Evolutionary conservation across 2,888 invertebrate genomes (phyloP).

Genomic region (Busseola fusca): DNA sequence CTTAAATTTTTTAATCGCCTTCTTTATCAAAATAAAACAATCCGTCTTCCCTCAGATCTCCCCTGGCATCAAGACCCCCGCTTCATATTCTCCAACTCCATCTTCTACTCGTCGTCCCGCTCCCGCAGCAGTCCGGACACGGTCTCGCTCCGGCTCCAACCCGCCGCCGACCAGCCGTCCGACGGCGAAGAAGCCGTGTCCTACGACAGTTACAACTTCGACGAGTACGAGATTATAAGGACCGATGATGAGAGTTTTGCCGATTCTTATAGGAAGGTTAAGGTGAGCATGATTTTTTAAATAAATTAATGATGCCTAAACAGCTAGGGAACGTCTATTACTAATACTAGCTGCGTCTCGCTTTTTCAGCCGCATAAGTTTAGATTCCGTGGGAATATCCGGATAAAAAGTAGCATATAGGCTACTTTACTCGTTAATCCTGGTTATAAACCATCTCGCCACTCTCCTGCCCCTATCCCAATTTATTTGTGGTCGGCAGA

Average conservation of each 20-base stretch:
- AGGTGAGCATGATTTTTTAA: slow-evolving; percentile 53
- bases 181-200: slow-evolving; percentile 81
- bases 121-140: slow-evolving; percentile 61
- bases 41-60: slow-evolving; percentile 71
- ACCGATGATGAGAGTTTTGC: slow-evolving; percentile 74
- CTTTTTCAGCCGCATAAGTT: too few relatives aligned
- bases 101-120: slow-evolving; percentile 72
- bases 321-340: too few relatives aligned
- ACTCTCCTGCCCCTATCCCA: too few relatives aligned
- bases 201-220: slow-evolving; percentile 79
- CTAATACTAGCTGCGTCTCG: too few relatives aligned
- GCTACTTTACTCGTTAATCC: too few relatives aligned
- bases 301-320: too few relatives aligned
- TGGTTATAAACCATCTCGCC: too few relatives aligned
- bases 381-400: too few relatives aligned
- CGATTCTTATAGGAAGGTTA: slow-evolving; percentile 61
- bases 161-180: slow-evolving; percentile 61
- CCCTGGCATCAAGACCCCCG: slow-evolving; percentile 84
- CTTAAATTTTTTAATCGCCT: not conserved
- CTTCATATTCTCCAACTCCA: slow-evolving; percentile 75
- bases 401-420: too few relatives aligned
- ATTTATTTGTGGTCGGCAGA: too few relatives aligned
- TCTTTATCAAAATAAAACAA: not conserved
- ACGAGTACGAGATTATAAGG: slow-evolving; percentile 83
- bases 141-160: slow-evolving; percentile 34